Evolutionary conservation across 2,888 invertebrate genomes (phyloP).

Genomic region (Idaea dimidiata): DNA sequence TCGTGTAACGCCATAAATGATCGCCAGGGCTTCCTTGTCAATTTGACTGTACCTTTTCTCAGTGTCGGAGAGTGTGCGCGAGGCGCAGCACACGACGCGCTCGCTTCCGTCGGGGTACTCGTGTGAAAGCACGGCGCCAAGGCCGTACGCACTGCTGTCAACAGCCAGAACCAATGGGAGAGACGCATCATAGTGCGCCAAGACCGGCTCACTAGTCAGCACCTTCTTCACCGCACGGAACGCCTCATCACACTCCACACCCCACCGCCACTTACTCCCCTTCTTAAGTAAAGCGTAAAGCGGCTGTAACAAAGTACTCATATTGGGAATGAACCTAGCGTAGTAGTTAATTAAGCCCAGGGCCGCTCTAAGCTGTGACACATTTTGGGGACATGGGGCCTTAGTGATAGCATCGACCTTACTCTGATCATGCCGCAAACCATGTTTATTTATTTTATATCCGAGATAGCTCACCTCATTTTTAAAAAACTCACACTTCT

Average conservation of each 20-base stretch:
- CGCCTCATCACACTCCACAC: conserved; percentile 15
- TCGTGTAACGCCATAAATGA: conserved; percentile 22
- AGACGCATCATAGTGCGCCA: conserved; percentile 18
- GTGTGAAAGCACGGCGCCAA: conserved; percentile 30
- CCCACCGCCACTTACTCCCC: conserved; percentile 21
- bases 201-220: conserved; percentile 15
- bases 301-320: conserved; percentile 21
- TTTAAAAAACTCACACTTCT: conserved; percentile 13
- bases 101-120: conserved; percentile 24
- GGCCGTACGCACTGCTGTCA: conserved; percentile 29
- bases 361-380: conserved; percentile 22
- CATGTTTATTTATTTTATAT: conserved; percentile 22
- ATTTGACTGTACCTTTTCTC: conserved; percentile 34
- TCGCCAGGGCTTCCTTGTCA: conserved; percentile 30
- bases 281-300: conserved; percentile 22
- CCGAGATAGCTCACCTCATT: conserved; percentile 22
- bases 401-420: conserved; percentile 23
- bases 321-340: conserved; percentile 21
- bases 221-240: conserved; percentile 16
- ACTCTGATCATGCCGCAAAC: conserved; percentile 16
- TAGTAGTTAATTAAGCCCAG: conserved; percentile 31
- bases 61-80: conserved; percentile 26
- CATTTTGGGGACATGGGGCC: conserved; percentile 16
- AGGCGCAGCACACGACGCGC: conserved; percentile 27
- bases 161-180: conserved; percentile 27